Evolutionary conservation across 2,888 invertebrate species (phyloP).

Genomic region (Synergus laeviventris): DNA sequence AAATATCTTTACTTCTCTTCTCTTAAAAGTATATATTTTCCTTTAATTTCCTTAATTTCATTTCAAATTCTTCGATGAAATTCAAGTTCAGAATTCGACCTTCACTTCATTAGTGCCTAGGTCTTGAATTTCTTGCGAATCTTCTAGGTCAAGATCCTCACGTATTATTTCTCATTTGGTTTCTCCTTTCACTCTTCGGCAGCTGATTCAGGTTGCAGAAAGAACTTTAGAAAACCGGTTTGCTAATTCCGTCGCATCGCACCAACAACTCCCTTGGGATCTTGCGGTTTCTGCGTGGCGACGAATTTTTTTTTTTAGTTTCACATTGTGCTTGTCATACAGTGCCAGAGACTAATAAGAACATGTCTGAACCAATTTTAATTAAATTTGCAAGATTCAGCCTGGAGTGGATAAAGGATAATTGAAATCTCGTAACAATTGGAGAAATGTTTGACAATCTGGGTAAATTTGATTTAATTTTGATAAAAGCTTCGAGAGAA

Average conservation of each 20-base stretch:
- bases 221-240: conserved; percentile 38
- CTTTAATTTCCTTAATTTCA: background rate
- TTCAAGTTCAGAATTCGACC: conserved; percentile 16
- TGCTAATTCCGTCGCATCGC: background rate
- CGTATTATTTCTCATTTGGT: conserved; percentile 34
- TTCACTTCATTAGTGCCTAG: conserved; percentile 20
- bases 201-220: conserved; percentile 27
- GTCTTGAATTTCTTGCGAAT: conserved; percentile 26
- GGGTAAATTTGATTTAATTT: conserved; percentile 35
- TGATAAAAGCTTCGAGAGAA: conserved; percentile 20
- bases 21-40: background rate
- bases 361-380: background rate
- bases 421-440: conserved; percentile 16
- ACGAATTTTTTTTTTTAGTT: conserved; percentile 15
- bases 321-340: conserved; percentile 1
- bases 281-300: conserved; percentile 25
- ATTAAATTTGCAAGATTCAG: conserved; percentile 15
- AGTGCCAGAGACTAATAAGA: conserved; percentile 14
- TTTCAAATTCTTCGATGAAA: background rate
- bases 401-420: background rate
- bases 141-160: conserved; percentile 40
- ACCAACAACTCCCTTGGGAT: conserved; percentile 6
- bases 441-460: conserved; percentile 27
- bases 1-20: background rate
- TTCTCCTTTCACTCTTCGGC: conserved; percentile 28